Conservation (phyloP, 2,113 vertebrate genomes). For the Bettongia penicillata region DNA sequence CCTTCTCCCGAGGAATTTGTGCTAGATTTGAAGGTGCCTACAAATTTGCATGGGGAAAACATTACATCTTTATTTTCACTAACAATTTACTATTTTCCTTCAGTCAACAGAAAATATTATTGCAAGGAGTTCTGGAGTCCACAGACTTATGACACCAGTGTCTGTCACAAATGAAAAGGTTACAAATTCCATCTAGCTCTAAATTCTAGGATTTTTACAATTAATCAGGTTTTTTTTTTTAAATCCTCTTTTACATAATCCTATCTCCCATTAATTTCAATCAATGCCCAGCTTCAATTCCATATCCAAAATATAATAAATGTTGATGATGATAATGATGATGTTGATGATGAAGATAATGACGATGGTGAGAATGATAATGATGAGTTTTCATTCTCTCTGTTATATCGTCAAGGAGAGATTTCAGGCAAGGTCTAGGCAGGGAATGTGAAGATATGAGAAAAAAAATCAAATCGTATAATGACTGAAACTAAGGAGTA, state of each 20-base stretch:
- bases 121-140: background rate
- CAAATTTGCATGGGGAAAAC: background rate
- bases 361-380: background rate
- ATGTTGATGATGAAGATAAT: background rate
- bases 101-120: background rate
- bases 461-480: constrained; percentile 4
- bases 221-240: background rate
- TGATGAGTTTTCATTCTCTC: constrained; percentile 1
- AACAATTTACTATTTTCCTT: background rate
- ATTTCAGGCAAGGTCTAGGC: background rate
- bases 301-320: background rate
- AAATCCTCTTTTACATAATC: background rate
- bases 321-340: background rate
- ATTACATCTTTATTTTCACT: background rate
- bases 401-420: constrained; percentile 5
- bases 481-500: background rate
- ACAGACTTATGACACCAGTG: background rate
- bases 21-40: background rate
- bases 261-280: background rate
- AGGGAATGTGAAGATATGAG: background rate
- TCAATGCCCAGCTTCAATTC: background rate
- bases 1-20: background rate
- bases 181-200: background rate
- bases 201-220: background rate
- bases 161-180: background rate